Evolutionary conservation across 2,888 invertebrate genomes (phyloP), one percentile per base, ranked within the genome.

Genomic region (Meiosimyza decipiens): DNA sequence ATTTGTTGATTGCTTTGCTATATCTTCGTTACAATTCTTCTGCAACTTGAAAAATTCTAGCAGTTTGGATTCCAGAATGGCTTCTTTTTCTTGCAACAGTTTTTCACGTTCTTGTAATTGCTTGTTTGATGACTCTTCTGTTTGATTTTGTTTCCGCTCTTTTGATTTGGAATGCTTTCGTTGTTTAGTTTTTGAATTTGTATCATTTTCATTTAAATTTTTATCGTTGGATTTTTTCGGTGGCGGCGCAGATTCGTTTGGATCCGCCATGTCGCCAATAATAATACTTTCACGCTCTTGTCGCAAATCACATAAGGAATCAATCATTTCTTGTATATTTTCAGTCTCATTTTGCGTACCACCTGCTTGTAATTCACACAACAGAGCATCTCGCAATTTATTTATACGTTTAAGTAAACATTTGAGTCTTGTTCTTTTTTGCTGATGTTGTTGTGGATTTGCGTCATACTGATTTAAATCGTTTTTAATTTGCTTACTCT

Each of bases 331-430:
- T 54, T 80, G 78, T 12, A 82, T 76, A 73, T 79, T 77, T 16
- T 79, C 77, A 0, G 75, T 76, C 11, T 73, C 74, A n/a, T 54
- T 28, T 15, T 22, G 6, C 52, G 52, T 18, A 63, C 52, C 52
- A 3, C 50, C 49, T 40, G 70, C 16, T 11, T 80, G 75, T 4
- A 87, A 72, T 70, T 86, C 86, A 12, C 79, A 72, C 15, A 85
- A 12, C 15, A 87, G 75, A n/a, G 81, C 80, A 2, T 63, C 66
- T 0, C 84, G 82, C 47, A 87, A 77, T 16, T 77, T 76, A 57
- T 86, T 85, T 51, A 87, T 83, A 47, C 84, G 83, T 16, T 77
- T 74, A 0, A 87, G 75, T 9, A 87, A 73, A 64, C 76, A 77
- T 52, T 79, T 77, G 33, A 86, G 72, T n/a, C 80, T 81, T 22